Evolutionary conservation across 2,113 vertebrate species (phyloP).

Genomic region (Alligator mississippiensis): DNA sequence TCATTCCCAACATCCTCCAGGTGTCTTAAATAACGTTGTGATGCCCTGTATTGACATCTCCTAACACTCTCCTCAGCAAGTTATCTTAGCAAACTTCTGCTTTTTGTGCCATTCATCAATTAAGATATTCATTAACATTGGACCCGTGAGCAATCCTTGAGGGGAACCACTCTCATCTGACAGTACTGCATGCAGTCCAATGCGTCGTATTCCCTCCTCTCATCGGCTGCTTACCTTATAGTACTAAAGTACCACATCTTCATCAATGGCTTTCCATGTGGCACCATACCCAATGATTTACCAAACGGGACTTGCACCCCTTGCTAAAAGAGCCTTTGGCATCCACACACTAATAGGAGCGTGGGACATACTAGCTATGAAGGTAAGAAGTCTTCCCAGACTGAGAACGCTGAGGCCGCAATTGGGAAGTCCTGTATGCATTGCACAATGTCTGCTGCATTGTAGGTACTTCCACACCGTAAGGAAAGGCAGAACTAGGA

Average conservation of each 20-base stretch:
- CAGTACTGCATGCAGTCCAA: neutral
- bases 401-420: neutral
- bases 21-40: no score
- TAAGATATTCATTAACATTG: no score
- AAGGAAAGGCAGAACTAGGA: neutral
- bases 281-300: neutral
- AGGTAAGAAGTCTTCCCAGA: neutral
- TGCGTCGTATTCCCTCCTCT: neutral
- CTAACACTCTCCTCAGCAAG: neutral
- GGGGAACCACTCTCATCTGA: neutral
- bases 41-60: neutral
- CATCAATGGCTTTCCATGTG: neutral
- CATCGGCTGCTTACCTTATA: neutral
- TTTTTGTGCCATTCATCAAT: rapidly evolving
- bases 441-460: neutral
- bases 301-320: neutral
- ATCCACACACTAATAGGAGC: neutral
- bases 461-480: neutral
- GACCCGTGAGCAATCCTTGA: neutral
- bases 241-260: neutral
- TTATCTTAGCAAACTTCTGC: no score
- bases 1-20: no score
- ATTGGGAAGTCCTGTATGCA: neutral
- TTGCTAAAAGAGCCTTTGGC: neutral
- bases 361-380: neutral